phyloP scores from a whole-genome alignment of 2,113 vertebrate species.

The Hemiscyllium ocellatum region DNA sequence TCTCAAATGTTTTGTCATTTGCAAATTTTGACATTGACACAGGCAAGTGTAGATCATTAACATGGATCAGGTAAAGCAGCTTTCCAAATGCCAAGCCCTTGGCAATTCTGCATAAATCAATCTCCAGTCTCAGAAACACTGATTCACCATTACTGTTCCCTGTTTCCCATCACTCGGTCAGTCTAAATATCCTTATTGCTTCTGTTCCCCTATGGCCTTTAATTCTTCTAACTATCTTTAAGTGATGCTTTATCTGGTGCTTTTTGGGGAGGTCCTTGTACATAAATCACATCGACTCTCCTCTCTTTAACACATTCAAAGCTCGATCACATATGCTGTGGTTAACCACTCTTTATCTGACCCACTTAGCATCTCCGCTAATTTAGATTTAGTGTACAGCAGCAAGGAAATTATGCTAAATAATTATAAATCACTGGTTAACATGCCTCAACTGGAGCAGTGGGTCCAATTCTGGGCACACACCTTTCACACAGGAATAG shows the following conservation, averaged over 20 bases:
- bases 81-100: too few relatives aligned
- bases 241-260: not conserved
- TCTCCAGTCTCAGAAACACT: too few relatives aligned
- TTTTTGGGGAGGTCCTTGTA: not conserved
- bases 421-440: not conserved
- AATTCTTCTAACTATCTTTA: not conserved
- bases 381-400: not conserved
- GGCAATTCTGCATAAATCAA: too few relatives aligned
- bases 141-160: too few relatives aligned
- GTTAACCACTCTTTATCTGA: not conserved
- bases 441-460: not conserved
- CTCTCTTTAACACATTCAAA: not conserved
- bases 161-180: too few relatives aligned
- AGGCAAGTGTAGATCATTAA: too few relatives aligned
- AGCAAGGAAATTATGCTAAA: not conserved
- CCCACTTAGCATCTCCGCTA: not conserved
- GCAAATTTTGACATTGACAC: too few relatives aligned
- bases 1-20: too few relatives aligned
- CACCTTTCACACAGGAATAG: not conserved
- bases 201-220: not conserved
- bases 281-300: not conserved
- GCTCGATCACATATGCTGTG: not conserved
- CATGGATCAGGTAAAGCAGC: too few relatives aligned
- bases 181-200: not conserved
- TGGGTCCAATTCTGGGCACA: not conserved